Evolutionary conservation across 2,888 invertebrate genomes (phyloP).

Genomic region (Dryobotodes eremita): DNA sequence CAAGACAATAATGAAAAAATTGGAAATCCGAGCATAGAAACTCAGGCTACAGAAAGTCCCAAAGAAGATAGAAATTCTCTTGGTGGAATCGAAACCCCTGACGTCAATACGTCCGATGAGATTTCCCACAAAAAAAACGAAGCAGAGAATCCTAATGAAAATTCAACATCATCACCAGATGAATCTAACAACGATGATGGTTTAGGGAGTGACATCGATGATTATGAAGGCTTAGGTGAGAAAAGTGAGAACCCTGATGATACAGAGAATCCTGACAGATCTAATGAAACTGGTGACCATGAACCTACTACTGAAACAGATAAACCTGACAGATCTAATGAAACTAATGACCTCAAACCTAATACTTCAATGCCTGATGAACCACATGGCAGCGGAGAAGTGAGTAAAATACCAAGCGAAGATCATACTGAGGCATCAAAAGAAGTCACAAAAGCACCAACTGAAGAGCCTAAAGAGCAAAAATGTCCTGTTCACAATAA

Average conservation of each 20-base stretch:
- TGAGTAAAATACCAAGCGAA: background rate
- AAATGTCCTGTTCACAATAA: slow-evolving; percentile 18
- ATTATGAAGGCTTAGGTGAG: slow-evolving; percentile 1
- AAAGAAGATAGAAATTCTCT: background rate
- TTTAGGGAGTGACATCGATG: background rate
- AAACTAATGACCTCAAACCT: background rate
- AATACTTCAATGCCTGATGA: background rate
- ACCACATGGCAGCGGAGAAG: background rate
- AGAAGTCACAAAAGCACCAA: background rate
- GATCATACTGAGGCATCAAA: slow-evolving; percentile 2
- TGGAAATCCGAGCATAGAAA: background rate
- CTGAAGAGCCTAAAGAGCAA: slow-evolving; percentile 7
- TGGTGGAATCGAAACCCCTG: background rate
- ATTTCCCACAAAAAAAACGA: background rate
- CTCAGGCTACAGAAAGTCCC: background rate
- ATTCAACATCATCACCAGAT: background rate
- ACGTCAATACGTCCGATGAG: background rate
- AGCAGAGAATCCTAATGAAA: background rate
- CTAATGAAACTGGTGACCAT: background rate
- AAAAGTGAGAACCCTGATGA: background rate
- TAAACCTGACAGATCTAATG: background rate
- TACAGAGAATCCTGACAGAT: background rate
- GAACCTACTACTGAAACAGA: background rate
- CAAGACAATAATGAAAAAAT: background rate
- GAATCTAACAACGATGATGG: background rate